Conservation (phyloP, 1,140 invertebrate genomes). For the Hyles vespertilio region DNA sequence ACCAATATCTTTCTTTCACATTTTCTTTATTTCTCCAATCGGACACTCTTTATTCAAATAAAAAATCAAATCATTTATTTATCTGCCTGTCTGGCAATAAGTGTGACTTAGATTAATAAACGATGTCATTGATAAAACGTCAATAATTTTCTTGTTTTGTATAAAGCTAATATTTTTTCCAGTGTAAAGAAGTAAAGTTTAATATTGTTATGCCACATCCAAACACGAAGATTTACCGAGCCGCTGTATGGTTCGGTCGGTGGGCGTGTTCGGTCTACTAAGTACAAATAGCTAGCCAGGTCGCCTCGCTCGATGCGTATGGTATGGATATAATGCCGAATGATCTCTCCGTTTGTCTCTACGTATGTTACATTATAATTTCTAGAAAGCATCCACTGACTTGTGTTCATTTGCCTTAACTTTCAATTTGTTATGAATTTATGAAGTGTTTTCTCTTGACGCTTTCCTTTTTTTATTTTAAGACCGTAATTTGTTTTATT, state of each 20-base stretch:
- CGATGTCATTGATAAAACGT: too few species aligned
- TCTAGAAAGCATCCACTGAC: slow-evolving; percentile 55
- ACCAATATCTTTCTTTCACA: too few species aligned
- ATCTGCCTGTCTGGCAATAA: too few species aligned
- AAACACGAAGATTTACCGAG: slow-evolving; percentile 5
- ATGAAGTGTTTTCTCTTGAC: slow-evolving; percentile 42
- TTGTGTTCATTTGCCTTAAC: slow-evolving; percentile 56
- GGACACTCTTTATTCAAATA: too few species aligned
- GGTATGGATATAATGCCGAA: slow-evolving; percentile 27
- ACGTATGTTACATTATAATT: slow-evolving; percentile 43
- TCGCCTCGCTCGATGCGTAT: slow-evolving; percentile 29
- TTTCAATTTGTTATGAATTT: slow-evolving; percentile 57
- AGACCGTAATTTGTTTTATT: too few species aligned
- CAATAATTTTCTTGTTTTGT: too few species aligned
- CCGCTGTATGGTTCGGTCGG: slow-evolving; percentile 9
- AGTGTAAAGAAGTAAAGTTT: too few species aligned
- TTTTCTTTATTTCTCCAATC: too few species aligned
- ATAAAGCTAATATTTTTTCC: too few species aligned
- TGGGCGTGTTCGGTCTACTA: slow-evolving; percentile 45
- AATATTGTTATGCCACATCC: slow-evolving; percentile 10
- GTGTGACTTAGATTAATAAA: too few species aligned
- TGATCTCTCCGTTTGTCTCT: slow-evolving; percentile 24
- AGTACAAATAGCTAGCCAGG: slow-evolving; percentile 35
- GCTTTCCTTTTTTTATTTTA: slow-evolving; percentile 11
- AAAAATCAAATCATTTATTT: too few species aligned